phyloP scores from a whole-genome alignment of 2,888 invertebrate genomes.

The Drosophila bunnanda region DNA sequence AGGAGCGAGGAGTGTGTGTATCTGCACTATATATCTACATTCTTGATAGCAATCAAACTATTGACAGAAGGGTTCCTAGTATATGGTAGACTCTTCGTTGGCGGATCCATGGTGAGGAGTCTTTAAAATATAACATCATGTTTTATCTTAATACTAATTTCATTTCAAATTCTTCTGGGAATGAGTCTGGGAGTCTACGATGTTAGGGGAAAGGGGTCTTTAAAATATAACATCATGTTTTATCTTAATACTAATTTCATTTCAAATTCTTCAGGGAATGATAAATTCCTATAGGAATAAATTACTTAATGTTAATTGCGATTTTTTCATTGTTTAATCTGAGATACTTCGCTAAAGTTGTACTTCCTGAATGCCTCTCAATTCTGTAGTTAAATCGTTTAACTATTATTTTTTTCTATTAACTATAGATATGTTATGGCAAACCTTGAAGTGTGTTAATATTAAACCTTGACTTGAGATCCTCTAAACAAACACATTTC shows the following conservation, averaged over 20 bases:
- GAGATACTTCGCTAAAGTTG: not conserved
- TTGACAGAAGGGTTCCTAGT: constrained; percentile 1
- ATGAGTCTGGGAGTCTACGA: no score
- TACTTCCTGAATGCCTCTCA: not conserved
- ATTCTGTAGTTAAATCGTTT: not conserved
- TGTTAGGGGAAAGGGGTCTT: not conserved
- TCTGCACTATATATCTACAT: constrained; percentile 27
- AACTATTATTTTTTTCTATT: not conserved
- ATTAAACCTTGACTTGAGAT: not conserved
- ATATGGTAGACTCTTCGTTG: not conserved
- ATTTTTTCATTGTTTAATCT: not conserved
- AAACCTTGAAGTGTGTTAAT: not conserved
- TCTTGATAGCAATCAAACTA: constrained; percentile 24
- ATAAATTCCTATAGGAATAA: not conserved
- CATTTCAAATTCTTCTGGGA: not conserved
- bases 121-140: not conserved
- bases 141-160: not conserved
- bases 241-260: not conserved
- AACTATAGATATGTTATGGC: not conserved
- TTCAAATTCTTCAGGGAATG: not conserved
- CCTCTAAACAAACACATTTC: not conserved
- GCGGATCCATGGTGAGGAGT: not conserved
- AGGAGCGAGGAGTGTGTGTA: constrained; percentile 30
- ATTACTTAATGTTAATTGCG: not conserved
- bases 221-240: not conserved